Evolutionary conservation across 2,113 vertebrate genomes (phyloP).

Genomic region (Seriola aureovittata): DNA sequence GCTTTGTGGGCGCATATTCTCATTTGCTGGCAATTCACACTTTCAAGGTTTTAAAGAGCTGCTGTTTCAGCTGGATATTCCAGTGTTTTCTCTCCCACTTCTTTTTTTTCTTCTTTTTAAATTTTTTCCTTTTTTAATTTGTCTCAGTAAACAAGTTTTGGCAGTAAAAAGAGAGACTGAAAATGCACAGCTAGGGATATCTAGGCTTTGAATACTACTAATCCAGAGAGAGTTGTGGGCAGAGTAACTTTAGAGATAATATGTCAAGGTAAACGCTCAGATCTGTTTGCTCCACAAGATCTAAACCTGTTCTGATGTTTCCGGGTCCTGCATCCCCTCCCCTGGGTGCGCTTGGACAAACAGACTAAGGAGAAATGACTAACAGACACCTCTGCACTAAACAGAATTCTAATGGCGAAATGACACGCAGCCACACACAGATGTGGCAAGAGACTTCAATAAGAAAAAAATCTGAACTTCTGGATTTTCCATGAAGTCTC

Average conservation of each 20-base stretch:
- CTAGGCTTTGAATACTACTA: constrained; percentile 46
- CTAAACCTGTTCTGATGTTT: constrained; percentile 61
- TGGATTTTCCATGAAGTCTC: constrained; percentile 15
- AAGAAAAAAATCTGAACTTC: constrained; percentile 30
- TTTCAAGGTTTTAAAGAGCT: constrained; percentile 22
- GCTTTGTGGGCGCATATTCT: constrained; percentile 42
- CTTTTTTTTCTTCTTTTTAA: neutral
- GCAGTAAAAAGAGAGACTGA: constrained; percentile 18
- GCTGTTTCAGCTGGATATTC: constrained; percentile 19
- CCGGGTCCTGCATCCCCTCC: neutral
- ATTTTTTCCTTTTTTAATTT: neutral
- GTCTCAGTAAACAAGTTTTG: constrained; percentile 45
- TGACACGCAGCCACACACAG: neutral
- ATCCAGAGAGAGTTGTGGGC: constrained; percentile 43
- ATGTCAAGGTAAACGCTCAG: constrained; percentile 57
- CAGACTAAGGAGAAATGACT: neutral
- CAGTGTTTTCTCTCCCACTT: neutral
- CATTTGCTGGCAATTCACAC: constrained; percentile 21
- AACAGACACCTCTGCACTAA: neutral
- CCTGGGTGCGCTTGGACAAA: neutral
- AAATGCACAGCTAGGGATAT: constrained; percentile 35
- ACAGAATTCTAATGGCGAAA: constrained; percentile 5
- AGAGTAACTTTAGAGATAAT: constrained; percentile 46
- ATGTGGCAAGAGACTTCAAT: neutral
- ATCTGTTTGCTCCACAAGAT: constrained; percentile 50